Evolutionary conservation across 2,888 invertebrate genomes (phyloP), one percentile per base, ranked within the genome.

Genomic region (Nipponacmea schrenckii): DNA sequence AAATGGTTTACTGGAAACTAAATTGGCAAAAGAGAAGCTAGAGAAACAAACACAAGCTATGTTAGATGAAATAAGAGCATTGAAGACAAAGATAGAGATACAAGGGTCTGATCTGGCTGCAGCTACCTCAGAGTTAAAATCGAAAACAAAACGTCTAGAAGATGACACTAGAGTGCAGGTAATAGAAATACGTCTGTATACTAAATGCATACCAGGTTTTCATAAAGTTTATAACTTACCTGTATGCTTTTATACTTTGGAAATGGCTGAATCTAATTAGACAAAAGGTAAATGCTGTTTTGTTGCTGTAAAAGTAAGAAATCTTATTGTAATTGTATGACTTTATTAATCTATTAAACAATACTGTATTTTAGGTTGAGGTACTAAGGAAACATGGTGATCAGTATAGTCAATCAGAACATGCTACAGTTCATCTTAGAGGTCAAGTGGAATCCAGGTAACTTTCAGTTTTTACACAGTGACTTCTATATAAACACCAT

Each of bases 361-460:
- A 39, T 10, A 31, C 62, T 66, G 27, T 63, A 12, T 74, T 46
- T 79, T 76, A 88, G 88, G 68, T 86, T 72, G 85, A 86, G 15
- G 72, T 84, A 1, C 71, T 88, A 70, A 69, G 86, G n/a, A 85
- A 86, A 69, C 85, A 85, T 67, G 80, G 80, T 24, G 85, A 86
- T 64, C 65, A 80, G 7, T 82, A 85, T 65, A 80, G 73, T 45
- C 82, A 82, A 72, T 74, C 85, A 39, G 86, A 88, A 69, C 79
- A 81, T 12, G 77, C 80, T 26, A 80, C 83, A 0, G 74, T 81
- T 45, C 86, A 85, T 67, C 80, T 88, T 10, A 73, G 86, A 62
- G 82, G 82, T 8, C 87, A 87, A 75, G 83, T 88, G 14, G 88
- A 88, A 80, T 81, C 79, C 64, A 86, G 86, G 87, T 86, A 79